Percentiles rank a stretch among this genome's conserved stretches.
These are phyloP conservation scores for Aurelia aurita DNA, from an alignment of 30 jellyfish, hydroid and myxozoan genomes.

Conservation along the genomic window DNA sequence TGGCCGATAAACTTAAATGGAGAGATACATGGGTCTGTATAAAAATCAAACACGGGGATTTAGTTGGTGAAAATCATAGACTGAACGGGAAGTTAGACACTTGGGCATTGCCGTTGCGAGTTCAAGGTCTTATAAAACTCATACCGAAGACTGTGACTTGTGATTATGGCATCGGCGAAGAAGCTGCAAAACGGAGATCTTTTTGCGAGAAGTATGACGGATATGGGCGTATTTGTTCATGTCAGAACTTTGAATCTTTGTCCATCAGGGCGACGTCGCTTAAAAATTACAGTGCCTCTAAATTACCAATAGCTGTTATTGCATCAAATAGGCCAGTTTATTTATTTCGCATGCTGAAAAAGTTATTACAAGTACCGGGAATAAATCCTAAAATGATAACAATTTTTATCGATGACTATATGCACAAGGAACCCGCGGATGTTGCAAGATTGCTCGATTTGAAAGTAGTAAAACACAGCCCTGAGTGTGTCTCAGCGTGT, in stretches of 20 bases:
- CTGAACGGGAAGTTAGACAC: too few relatives aligned
- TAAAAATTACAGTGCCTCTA: slow-evolving; percentile 30
- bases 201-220: slow-evolving; percentile 94
- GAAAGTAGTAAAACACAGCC: slow-evolving; percentile 81
- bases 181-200: slow-evolving; percentile 51
- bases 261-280: slow-evolving; percentile 54
- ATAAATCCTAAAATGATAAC: slow-evolving; percentile 81
- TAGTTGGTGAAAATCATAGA: too few relatives aligned
- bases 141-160: slow-evolving; percentile 11
- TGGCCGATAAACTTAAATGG: not conserved
- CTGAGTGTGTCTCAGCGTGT: slow-evolving; percentile 90
- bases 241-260: slow-evolving; percentile 83
- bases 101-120: too few relatives aligned
- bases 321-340: slow-evolving; percentile 98
- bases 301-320: slow-evolving; percentile 90
- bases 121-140: too few relatives aligned
- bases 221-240: slow-evolving; percentile 91
- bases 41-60: not conserved
- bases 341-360: slow-evolving; percentile 85
- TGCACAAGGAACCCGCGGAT: slow-evolving; percentile 88
- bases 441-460: slow-evolving; percentile 90
- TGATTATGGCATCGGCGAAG: slow-evolving; percentile 65
- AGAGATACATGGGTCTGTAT: not conserved
- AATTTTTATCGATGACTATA: slow-evolving; percentile 83
- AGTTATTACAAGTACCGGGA: slow-evolving; percentile 92